Evolutionary conservation across 2,113 vertebrate species (phyloP).

Genomic region (Limanda limanda): DNA sequence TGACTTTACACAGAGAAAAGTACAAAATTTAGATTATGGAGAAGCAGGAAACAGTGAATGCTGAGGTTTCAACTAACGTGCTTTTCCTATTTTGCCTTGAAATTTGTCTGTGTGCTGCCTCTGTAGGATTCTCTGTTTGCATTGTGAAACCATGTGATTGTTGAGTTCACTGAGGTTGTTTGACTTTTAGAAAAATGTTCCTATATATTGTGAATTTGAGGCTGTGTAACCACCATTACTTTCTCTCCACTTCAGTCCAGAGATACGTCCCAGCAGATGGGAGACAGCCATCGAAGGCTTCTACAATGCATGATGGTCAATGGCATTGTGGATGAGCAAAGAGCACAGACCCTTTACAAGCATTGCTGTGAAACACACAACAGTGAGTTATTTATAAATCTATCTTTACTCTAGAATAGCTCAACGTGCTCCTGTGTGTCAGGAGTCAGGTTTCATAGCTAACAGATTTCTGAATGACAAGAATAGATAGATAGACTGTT

Average conservation of each 20-base stretch:
- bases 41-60: no score
- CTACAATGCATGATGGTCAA: constrained; percentile 90
- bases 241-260: not conserved
- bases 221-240: not conserved
- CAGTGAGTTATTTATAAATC: constrained; percentile 74
- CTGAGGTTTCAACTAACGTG: no score
- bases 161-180: not conserved
- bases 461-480: not conserved
- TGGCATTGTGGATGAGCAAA: constrained; percentile 84
- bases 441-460: not conserved
- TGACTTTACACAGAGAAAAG: no score
- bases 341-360: constrained; percentile 76
- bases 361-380: constrained; percentile 86
- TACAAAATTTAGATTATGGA: no score
- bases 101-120: no score
- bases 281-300: constrained; percentile 88
- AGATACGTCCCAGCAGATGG: constrained; percentile 81
- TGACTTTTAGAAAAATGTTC: no score
- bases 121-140: no score
- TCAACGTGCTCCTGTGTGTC: not conserved
- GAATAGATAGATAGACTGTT: not conserved
- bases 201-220: not conserved
- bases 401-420: not conserved
- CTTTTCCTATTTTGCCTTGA: no score
- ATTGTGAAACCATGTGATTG: not conserved